Evolutionary conservation across 2,113 vertebrate species (phyloP).

Genomic region (Actenoides hombroni): DNA sequence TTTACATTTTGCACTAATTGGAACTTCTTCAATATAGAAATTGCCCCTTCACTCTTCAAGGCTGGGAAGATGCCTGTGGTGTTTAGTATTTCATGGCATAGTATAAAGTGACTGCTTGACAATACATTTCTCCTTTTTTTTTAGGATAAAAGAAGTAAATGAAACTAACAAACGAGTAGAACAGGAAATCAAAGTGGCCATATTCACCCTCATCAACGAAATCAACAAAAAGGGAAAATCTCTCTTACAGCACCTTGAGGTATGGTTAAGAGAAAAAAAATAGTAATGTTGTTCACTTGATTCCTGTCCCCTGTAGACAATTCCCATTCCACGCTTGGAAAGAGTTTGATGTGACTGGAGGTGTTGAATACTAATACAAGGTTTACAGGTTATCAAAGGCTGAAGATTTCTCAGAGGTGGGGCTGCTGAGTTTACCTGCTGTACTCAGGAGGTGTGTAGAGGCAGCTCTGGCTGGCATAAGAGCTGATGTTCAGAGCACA

Average conservation of each 20-base stretch:
- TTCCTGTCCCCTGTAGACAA: slow-evolving; percentile 23
- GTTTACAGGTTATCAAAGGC: neutral
- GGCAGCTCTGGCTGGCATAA: neutral
- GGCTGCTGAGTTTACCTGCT: neutral
- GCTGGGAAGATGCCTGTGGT: neutral
- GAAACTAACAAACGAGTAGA: slow-evolving; percentile 97
- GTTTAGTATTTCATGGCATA: neutral
- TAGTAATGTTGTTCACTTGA: neutral
- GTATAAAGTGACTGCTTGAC: slow-evolving; percentile 46
- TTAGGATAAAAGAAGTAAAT: slow-evolving; percentile 95
- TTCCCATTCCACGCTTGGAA: neutral
- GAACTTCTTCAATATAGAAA: neutral
- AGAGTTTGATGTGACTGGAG: neutral
- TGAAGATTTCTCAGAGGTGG: neutral
- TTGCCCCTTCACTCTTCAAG: neutral
- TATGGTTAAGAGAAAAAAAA: slow-evolving; percentile 70
- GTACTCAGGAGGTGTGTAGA: neutral
- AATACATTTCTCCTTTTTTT: slow-evolving; percentile 30
- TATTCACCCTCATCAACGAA: slow-evolving; percentile 99
- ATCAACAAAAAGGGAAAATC: slow-evolving; percentile 99
- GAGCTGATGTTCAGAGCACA: neutral
- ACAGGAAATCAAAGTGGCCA: slow-evolving; percentile 98
- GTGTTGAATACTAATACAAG: neutral
- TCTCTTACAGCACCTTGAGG: slow-evolving; percentile 96
- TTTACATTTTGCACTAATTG: neutral